These are phyloP conservation scores for Diploptera punctata DNA, from an alignment of 2,888 invertebrate species.

Conservation along the genomic window DNA sequence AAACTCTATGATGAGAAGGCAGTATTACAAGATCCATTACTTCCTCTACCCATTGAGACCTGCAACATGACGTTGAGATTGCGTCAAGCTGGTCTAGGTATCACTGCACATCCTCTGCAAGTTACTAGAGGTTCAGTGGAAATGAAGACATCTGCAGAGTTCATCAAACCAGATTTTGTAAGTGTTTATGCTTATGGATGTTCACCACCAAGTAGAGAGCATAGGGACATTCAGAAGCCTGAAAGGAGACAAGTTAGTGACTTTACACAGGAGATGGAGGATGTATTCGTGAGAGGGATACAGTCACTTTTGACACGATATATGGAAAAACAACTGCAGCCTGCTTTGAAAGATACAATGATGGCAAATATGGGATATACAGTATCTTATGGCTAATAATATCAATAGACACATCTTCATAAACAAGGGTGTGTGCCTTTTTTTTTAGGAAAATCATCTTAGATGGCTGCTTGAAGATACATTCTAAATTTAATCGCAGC, in stretches of 20 bases:
- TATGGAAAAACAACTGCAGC: constrained; percentile 83
- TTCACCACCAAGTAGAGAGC: constrained; percentile 45
- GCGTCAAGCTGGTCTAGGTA: constrained; percentile 78
- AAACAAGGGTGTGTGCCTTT: too few species aligned
- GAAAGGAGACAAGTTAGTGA: constrained; percentile 5
- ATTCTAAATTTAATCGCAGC: too few species aligned
- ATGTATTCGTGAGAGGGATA: constrained; percentile 83
- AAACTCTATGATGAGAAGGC: constrained; percentile 47
- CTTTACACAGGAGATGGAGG: constrained; percentile 71
- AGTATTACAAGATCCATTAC: constrained; percentile 39
- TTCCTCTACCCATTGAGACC: constrained; percentile 56
- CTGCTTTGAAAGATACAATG: constrained; percentile 83
- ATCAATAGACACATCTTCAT: too few species aligned
- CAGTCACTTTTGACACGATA: constrained; percentile 80
- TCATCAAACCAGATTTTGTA: constrained; percentile 83
- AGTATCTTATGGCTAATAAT: constrained; percentile 72
- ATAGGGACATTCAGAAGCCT: constrained; percentile 40
- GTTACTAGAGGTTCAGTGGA: constrained; percentile 59
- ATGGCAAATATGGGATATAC: constrained; percentile 90
- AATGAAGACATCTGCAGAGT: constrained; percentile 50
- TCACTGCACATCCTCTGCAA: constrained; percentile 65
- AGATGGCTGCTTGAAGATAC: too few species aligned
- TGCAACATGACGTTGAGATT: constrained; percentile 73
- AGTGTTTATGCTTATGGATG: constrained; percentile 87
- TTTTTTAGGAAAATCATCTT: too few species aligned